Evolutionary conservation across 2,888 invertebrate species (phyloP).

Genomic region (Melanchra persicariae): DNA sequence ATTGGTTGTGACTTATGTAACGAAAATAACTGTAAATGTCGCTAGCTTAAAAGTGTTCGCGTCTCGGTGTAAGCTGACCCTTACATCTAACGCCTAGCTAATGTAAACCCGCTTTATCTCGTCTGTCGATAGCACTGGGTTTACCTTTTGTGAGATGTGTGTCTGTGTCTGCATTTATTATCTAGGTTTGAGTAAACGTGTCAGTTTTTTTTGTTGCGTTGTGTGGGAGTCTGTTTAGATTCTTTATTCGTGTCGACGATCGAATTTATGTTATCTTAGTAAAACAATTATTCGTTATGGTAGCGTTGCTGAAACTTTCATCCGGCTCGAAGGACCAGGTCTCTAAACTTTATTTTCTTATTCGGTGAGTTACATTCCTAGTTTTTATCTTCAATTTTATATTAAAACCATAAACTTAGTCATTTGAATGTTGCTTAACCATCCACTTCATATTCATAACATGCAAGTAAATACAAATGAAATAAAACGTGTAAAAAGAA

Average conservation of each 20-base stretch:
- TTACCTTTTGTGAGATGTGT: constrained; percentile 30
- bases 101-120: constrained; percentile 62
- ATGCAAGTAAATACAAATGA: neutral
- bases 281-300: neutral
- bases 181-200: constrained; percentile 27
- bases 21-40: no score
- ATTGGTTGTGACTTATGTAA: no score
- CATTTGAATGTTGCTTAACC: neutral
- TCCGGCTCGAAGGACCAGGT: no score
- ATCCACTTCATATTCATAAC: neutral
- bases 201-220: constrained; percentile 1
- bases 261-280: neutral
- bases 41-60: neutral
- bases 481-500: constrained; percentile 37
- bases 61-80: neutral
- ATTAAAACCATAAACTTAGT: neutral
- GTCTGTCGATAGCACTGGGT: constrained; percentile 37
- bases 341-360: no score
- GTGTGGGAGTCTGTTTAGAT: neutral
- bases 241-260: neutral
- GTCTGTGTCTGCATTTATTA: constrained; percentile 33
- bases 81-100: constrained; percentile 54
- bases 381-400: neutral
- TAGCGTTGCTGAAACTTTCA: no score
- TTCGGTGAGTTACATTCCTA: no score